phyloP scores from a whole-genome alignment of 2,888 invertebrate genomes.

The Cistogaster globosa region DNA sequence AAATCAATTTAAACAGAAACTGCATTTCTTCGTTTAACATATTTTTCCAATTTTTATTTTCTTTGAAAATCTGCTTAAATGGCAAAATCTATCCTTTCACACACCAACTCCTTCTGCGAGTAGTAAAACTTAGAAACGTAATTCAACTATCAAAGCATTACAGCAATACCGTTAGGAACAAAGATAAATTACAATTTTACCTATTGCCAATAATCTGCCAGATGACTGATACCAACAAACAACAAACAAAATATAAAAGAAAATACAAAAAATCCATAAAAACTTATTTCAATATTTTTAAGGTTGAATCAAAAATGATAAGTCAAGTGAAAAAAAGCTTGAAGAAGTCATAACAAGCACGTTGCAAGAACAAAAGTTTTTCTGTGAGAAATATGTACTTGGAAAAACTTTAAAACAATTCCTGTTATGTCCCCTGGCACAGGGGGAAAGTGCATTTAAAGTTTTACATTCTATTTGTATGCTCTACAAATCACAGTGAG shows the following conservation, averaged over 20 bases:
- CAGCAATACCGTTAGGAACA: constrained; percentile 29
- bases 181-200: constrained; percentile 38
- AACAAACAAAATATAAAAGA: constrained; percentile 3
- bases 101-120: too few species aligned
- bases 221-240: constrained; percentile 44
- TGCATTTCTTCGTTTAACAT: too few species aligned
- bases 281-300: constrained; percentile 20
- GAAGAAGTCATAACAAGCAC: constrained; percentile 19
- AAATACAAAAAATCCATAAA: constrained; percentile 5
- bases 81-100: too few species aligned
- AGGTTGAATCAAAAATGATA: constrained; percentile 30
- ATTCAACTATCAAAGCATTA: constrained; percentile 8
- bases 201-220: constrained; percentile 55
- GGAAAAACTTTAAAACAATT: constrained; percentile 22
- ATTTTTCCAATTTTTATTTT: too few species aligned
- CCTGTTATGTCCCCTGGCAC: too few species aligned
- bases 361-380: neutral
- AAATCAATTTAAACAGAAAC: too few species aligned
- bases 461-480: too few species aligned
- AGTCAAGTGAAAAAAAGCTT: constrained; percentile 35
- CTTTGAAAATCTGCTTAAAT: too few species aligned
- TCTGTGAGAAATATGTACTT: neutral
- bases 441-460: too few species aligned
- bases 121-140: neutral
- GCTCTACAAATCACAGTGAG: too few species aligned